Evolutionary conservation across 2,888 invertebrate species (phyloP), one percentile per base, ranked within the genome.

Genomic region (Frankliniella fusca): DNA sequence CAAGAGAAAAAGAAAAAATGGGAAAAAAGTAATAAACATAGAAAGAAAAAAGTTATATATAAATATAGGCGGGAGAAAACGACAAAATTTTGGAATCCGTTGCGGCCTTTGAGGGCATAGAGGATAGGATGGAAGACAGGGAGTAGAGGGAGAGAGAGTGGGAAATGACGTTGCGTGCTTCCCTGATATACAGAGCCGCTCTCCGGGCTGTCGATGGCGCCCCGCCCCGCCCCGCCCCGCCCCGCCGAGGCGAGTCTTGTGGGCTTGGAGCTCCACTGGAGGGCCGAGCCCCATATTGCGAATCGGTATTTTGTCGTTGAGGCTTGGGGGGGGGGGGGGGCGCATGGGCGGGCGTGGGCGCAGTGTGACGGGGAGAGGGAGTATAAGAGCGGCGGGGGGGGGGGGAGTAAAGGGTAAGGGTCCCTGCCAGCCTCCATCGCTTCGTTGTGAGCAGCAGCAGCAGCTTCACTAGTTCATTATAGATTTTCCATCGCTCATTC

Each of bases 381-480:
- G 38, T 38, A n/a, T n/a, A 38, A 38, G 38, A 38, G 15, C 15
- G 54, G 54, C 54, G 54, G 11, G 54, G 54, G 18, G 54, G 54
- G 54, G 54, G 15, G 54, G 54, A 18, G 54, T 8, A 7, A 8
- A 15, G 54, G 5, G 54, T 54, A 7, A 5, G 20, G 54, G 54
- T 54, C 54, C 54, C 20, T 20, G 15, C 70, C 54, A 61, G 61
- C 5, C 70, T 76, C 70, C 70, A 76, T 76, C 70, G 12, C 27
- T 27, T 27, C 70, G 70, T 70, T 76, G 70, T 76, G 70, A 76
- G 70, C 54, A 38, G 38, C 54, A 54, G 54, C 54, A 54, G 54
- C 70, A 76, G 70, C 70, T 23, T 76, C 27, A 76, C 70, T 76
- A 76, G 70, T 76, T 76, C 70, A 76, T 76, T 76, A 76, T 76